Conservation (phyloP, 2,888 invertebrate genomes). For the Trichogramma evanescens region DNA sequence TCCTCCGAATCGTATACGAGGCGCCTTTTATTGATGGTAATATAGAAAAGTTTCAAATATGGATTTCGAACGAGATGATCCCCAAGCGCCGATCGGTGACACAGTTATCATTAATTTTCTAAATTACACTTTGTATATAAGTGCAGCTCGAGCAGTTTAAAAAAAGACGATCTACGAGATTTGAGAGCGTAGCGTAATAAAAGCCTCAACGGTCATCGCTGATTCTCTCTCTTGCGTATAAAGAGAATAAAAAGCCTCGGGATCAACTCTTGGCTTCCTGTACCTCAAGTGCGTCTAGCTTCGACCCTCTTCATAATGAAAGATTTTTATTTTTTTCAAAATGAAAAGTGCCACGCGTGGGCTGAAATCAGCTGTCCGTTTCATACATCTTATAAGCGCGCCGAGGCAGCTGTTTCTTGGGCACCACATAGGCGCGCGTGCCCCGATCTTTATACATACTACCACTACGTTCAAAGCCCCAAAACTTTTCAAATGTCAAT, state of each 20-base stretch:
- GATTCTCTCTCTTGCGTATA: neutral
- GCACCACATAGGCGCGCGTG: neutral
- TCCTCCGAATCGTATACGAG: too few relatives aligned
- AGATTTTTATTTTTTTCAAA: conserved; percentile 25
- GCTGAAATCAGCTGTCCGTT: conserved; percentile 32
- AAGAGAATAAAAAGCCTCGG: neutral
- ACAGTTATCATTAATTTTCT: too few relatives aligned
- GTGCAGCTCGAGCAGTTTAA: neutral
- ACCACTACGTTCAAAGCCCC: conserved; percentile 11
- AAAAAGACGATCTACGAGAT: conserved; percentile 5
- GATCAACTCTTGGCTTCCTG: neutral
- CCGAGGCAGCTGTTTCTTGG: conserved; percentile 22
- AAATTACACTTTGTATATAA: too few relatives aligned
- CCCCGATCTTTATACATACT: neutral
- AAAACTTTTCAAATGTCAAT: conserved; percentile 26
- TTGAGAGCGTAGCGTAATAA: neutral
- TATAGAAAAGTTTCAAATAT: too few relatives aligned
- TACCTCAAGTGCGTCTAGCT: neutral
- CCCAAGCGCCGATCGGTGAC: too few relatives aligned
- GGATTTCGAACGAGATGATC: too few relatives aligned
- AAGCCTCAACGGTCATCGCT: conserved; percentile 14
- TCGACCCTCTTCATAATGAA: too few relatives aligned
- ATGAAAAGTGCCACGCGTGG: conserved; percentile 33
- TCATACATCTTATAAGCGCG: conserved; percentile 13
- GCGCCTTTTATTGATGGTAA: too few relatives aligned